Evolutionary conservation across 1,140 invertebrate species (phyloP).

Genomic region (Drosophila orosa): DNA sequence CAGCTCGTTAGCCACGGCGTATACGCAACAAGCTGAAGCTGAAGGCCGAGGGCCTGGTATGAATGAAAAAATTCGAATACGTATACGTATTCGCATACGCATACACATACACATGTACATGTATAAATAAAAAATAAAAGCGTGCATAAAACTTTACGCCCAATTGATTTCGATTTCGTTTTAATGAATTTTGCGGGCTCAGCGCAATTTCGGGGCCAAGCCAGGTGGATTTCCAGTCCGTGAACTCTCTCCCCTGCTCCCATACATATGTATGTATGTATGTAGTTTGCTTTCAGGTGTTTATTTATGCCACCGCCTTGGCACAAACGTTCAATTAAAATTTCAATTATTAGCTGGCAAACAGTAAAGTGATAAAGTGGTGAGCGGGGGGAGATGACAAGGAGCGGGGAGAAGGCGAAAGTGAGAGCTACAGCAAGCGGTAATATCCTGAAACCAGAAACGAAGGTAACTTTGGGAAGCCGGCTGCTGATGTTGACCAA

Average conservation of each 20-base stretch:
- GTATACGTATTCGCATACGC: not conserved
- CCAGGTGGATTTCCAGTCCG: constrained; percentile 1
- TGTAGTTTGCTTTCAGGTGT: constrained; percentile 46
- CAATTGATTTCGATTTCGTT: constrained; percentile 70
- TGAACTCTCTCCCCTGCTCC: not conserved
- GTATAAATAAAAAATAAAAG: constrained; percentile 29
- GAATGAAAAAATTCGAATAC: constrained; percentile 6
- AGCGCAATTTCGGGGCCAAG: constrained; percentile 35
- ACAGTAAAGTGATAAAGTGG: constrained; percentile 4
- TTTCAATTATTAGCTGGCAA: constrained; percentile 72
- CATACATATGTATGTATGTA: not conserved
- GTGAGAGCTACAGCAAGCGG: not conserved
- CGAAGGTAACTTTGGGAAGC: not conserved
- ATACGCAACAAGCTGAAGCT: constrained; percentile 35
- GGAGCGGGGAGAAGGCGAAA: not conserved
- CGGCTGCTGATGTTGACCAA: too few species aligned
- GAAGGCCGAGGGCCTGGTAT: not conserved
- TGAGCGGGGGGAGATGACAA: not conserved
- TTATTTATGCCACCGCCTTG: constrained; percentile 57
- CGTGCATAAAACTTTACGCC: constrained; percentile 52
- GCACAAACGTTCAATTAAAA: constrained; percentile 70
- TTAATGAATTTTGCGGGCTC: constrained; percentile 65
- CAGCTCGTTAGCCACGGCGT: constrained; percentile 60
- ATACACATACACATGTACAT: not conserved
- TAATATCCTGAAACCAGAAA: not conserved